Base-by-base conservation (phyloP, 2,113 vertebrate genomes). In the Pollimyrus isidori region DNA sequence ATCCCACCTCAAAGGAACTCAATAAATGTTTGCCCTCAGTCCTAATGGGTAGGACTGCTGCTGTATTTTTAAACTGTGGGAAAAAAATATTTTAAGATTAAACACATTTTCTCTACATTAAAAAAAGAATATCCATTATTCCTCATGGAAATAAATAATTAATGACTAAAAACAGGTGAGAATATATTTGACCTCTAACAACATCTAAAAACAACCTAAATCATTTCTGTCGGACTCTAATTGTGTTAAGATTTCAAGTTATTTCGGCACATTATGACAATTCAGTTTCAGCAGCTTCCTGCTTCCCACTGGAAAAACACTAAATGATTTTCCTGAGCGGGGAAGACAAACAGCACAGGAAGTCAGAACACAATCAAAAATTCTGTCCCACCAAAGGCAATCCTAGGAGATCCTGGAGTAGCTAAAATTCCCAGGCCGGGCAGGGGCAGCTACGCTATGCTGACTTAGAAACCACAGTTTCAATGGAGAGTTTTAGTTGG, bases 291-390 rank as follows among this genome's bases (percentile, higher is more conserved):
- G 21, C 13, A 26, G 26, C 48, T 86, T 86, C 84, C 84, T 86
- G n/a, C 48, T 86, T 86, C 84, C 48, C 46, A 86, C 49, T 86
- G n/a, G n/a, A 50, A 30, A 46, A 86, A 86, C 84, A 49, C 11
- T 6, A 86, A 86, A 50, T 15, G 48, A 48, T 86, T 50, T 49
- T 52, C 84, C 84, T 86, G 48, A 49, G n/a, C 2, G 23, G 92
- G 4, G 50, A 88, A 53, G 7, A 90, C 52, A 0, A 7, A 30
- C 87, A 85, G 76, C 69, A 90, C 19, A 17, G 11, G 10, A 21
- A 90, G 39, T 84, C 49, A 42, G 53, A 50, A 88, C 89, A 46
- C 89, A 87, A 30, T 6, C 2, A 88, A n/a, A 46, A 85, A 85
- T 85, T 85, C 21, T 5, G 39, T 26, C 45, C n/a, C 84, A 50